Conservation (phyloP, 2,888 invertebrate species). For the Trachelus stipa region DNA sequence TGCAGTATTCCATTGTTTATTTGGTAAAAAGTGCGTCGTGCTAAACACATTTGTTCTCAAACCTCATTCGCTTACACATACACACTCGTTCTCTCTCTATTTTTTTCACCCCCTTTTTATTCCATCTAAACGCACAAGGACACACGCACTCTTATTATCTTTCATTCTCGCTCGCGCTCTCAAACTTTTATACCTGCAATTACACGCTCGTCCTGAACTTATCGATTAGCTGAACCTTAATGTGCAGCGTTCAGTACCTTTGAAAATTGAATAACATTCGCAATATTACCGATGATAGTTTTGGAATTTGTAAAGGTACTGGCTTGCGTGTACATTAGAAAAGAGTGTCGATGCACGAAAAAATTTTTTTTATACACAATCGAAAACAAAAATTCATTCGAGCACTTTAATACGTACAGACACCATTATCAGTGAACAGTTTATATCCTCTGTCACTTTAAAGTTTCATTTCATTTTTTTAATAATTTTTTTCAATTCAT, state of each 20-base stretch:
- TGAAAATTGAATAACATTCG: neutral
- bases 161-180: neutral
- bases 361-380: neutral
- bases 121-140: neutral
- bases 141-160: neutral
- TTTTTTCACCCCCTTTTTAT: neutral
- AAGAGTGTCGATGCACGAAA: conserved; percentile 5
- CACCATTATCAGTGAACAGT: neutral
- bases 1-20: conserved; percentile 52
- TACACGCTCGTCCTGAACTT: neutral
- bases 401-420: neutral
- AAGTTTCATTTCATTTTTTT: neutral
- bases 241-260: neutral
- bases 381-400: neutral
- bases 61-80: neutral
- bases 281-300: neutral
- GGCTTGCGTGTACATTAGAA: neutral
- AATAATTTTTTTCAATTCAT: neutral
- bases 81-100: neutral
- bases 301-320: conserved; percentile 3
- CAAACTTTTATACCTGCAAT: neutral
- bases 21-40: conserved; percentile 48
- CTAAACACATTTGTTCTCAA: conserved; percentile 35
- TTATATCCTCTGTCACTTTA: neutral
- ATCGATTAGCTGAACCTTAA: neutral